phyloP scores from a whole-genome alignment of 1,140 invertebrate genomes.

The Helicoverpa zea region DNA sequence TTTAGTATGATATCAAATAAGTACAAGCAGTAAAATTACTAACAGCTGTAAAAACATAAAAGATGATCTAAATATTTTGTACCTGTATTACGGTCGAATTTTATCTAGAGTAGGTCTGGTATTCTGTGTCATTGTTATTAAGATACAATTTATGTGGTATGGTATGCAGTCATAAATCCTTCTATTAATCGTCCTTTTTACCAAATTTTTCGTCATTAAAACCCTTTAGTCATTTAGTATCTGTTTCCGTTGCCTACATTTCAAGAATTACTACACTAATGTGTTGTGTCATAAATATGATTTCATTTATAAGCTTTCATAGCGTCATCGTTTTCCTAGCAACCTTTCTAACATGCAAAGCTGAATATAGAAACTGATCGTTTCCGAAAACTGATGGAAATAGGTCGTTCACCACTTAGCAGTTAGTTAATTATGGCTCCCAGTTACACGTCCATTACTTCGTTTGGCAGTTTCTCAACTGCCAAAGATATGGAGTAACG shows the following conservation, averaged over 20 bases:
- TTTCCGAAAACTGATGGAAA: conserved; percentile 25
- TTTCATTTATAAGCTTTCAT: too few species aligned
- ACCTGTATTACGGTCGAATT: not conserved
- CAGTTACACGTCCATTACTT: not conserved
- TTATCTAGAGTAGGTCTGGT: not conserved
- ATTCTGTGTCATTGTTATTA: not conserved
- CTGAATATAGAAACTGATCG: conserved; percentile 16
- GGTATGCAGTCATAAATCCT: not conserved
- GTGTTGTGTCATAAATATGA: too few species aligned
- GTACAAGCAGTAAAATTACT: not conserved
- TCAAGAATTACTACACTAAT: too few species aligned
- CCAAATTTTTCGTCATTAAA: not conserved
- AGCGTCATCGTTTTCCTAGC: not conserved
- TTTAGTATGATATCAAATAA: not conserved
- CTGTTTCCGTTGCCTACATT: not conserved
- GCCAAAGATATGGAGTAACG: conserved; percentile 15
- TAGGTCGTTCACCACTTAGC: conserved; percentile 32
- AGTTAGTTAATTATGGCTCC: conserved; percentile 30
- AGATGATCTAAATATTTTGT: not conserved
- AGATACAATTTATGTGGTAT: not conserved
- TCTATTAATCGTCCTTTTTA: not conserved
- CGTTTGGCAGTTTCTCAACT: conserved; percentile 38
- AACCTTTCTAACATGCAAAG: not conserved
- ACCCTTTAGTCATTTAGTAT: not conserved
- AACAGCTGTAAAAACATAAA: conserved; percentile 10